Conservation (phyloP, 2,113 vertebrate species). For the Macquaria ambigua region DNA sequence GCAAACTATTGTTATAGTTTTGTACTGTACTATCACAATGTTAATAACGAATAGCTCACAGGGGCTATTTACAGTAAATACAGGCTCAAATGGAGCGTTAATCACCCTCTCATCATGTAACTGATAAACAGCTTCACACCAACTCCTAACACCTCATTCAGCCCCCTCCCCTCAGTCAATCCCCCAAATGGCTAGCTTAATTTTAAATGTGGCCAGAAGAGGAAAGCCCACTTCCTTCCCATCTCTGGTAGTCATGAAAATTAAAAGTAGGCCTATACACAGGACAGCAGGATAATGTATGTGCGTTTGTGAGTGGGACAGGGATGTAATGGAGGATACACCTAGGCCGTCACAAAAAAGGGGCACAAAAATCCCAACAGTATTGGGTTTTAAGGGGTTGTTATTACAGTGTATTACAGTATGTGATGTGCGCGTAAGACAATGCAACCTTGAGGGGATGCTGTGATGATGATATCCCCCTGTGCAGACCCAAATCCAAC, state of each 20-base stretch:
- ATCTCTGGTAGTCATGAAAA: background rate
- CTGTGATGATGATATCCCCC: background rate
- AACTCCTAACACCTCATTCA: background rate
- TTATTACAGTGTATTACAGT: constrained; percentile 8
- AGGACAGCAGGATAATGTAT: background rate
- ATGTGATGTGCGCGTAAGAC: background rate
- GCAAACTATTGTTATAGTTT: background rate
- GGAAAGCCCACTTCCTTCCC: background rate
- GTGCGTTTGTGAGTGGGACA: background rate
- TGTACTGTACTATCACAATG: no score
- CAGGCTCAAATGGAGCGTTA: background rate
- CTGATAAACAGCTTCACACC: background rate
- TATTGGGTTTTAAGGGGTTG: background rate
- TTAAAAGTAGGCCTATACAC: background rate
- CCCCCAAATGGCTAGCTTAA: background rate
- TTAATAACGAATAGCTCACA: background rate
- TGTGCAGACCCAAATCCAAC: constrained; percentile 8
- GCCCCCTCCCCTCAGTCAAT: background rate
- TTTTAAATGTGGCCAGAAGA: background rate
- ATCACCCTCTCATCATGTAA: background rate
- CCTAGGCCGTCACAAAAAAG: no score
- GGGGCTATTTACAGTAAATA: background rate
- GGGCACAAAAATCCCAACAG: background rate
- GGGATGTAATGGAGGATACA: background rate
- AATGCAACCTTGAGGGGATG: background rate